These are phyloP conservation scores for Sphaerophoria rueppellii DNA, from an alignment of 2,888 invertebrate genomes.

Conservation along the genomic window DNA sequence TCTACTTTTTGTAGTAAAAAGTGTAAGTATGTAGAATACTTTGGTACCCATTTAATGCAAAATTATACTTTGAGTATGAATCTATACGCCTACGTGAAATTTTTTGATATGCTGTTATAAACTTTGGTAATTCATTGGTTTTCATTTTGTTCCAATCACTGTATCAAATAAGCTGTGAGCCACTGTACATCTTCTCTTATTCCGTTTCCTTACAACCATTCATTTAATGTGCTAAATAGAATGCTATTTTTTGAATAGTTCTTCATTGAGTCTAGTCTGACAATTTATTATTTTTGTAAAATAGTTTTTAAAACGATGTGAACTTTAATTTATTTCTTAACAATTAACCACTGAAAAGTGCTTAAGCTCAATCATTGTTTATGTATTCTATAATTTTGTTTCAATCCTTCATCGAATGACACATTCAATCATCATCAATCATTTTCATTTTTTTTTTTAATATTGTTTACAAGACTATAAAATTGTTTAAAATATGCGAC, in stretches of 20 bases:
- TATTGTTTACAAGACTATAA: constrained; percentile 10
- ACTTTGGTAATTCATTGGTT: too few relatives aligned
- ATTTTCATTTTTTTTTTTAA: neutral
- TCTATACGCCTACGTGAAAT: too few relatives aligned
- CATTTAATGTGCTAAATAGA: constrained; percentile 15
- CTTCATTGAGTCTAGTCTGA: constrained; percentile 60
- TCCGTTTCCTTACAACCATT: too few relatives aligned
- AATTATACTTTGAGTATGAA: too few relatives aligned
- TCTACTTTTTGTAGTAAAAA: too few relatives aligned
- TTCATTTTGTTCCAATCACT: too few relatives aligned
- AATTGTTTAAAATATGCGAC: constrained; percentile 2
- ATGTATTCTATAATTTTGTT: neutral
- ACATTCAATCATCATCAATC: constrained; percentile 37
- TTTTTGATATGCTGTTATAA: too few relatives aligned
- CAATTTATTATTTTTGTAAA: constrained; percentile 37
- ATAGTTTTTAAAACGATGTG: neutral
- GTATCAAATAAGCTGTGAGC: too few relatives aligned
- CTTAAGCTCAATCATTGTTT: constrained; percentile 1
- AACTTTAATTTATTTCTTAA: constrained; percentile 18
- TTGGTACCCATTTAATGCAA: too few relatives aligned
- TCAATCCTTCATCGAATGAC: constrained; percentile 31
- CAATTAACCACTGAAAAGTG: constrained; percentile 25
- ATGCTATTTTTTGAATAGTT: constrained; percentile 14
- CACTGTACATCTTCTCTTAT: neutral
- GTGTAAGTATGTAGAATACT: too few relatives aligned